Evolutionary conservation across 2,888 invertebrate genomes (phyloP).

Genomic region (Tetheella fluctuosa): DNA sequence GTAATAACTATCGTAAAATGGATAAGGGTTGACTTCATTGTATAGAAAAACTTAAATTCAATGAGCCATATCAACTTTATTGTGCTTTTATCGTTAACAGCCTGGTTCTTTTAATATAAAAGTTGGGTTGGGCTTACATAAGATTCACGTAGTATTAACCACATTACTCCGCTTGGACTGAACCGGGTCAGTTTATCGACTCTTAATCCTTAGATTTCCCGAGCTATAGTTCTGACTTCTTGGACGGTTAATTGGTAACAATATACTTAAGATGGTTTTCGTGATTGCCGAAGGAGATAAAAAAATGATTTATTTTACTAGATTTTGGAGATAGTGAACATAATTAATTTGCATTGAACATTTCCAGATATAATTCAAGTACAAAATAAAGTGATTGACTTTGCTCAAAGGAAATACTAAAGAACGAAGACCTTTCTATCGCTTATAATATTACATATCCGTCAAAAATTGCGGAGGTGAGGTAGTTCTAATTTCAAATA

Average conservation of each 20-base stretch:
- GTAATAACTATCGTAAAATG: slow-evolving; percentile 6
- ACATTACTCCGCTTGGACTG: slow-evolving; percentile 26
- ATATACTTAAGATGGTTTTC: not conserved
- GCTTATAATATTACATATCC: too few species aligned
- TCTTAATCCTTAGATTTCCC: slow-evolving; percentile 43
- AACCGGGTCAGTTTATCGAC: slow-evolving; percentile 43
- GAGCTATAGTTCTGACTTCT: slow-evolving; percentile 34
- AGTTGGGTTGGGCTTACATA: slow-evolving; percentile 14
- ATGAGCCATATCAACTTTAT: slow-evolving; percentile 12
- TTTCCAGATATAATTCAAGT: too few species aligned
- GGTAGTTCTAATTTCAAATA: too few species aligned
- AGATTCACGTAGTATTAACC: slow-evolving; percentile 21
- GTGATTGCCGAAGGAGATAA: too few species aligned
- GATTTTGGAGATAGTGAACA: too few species aligned
- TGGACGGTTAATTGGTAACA: slow-evolving; percentile 37
- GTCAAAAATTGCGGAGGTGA: too few species aligned
- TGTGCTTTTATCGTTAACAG: slow-evolving; percentile 8
- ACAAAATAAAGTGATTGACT: too few species aligned
- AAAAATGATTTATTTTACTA: too few species aligned
- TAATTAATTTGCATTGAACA: too few species aligned
- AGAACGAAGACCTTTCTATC: too few species aligned
- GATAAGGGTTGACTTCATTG: slow-evolving; percentile 8
- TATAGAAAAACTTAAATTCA: slow-evolving; percentile 7
- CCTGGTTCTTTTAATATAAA: slow-evolving; percentile 17
- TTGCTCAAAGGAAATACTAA: too few species aligned